Evolutionary conservation across 2,888 invertebrate genomes (phyloP).

Genomic region (Carabus problematicus): DNA sequence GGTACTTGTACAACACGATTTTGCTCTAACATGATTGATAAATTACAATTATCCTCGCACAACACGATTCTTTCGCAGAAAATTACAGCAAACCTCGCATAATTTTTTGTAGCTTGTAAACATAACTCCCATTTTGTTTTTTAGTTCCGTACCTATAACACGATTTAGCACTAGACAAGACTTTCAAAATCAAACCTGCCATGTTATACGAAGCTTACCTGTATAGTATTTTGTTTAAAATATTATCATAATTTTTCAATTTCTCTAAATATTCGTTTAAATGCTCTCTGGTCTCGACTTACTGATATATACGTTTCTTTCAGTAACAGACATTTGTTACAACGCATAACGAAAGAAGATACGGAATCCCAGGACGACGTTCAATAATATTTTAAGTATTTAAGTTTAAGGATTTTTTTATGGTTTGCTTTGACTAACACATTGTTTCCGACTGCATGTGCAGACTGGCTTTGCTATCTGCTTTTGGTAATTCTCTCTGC

Average conservation of each 20-base stretch:
- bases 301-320: neutral
- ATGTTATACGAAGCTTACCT: too few species aligned
- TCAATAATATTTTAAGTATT: neutral
- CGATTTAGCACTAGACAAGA: too few species aligned
- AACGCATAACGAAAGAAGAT: neutral
- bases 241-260: neutral
- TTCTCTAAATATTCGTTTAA: neutral
- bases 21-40: too few species aligned
- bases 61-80: too few species aligned
- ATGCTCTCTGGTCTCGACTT: neutral
- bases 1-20: too few species aligned
- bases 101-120: too few species aligned
- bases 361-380: neutral
- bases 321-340: neutral
- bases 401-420: neutral
- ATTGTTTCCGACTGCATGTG: slow-evolving; percentile 61
- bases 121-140: too few species aligned
- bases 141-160: too few species aligned
- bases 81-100: too few species aligned
- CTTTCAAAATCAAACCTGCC: too few species aligned
- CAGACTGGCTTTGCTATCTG: slow-evolving; percentile 57
- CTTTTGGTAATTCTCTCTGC: slow-evolving; percentile 52
- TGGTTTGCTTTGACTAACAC: slow-evolving; percentile 50
- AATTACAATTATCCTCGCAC: too few species aligned
- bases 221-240: too few species aligned